Base-by-base conservation (phyloP, 2,797 vertebrate genomes). In the Streptopelia turtur region DNA sequence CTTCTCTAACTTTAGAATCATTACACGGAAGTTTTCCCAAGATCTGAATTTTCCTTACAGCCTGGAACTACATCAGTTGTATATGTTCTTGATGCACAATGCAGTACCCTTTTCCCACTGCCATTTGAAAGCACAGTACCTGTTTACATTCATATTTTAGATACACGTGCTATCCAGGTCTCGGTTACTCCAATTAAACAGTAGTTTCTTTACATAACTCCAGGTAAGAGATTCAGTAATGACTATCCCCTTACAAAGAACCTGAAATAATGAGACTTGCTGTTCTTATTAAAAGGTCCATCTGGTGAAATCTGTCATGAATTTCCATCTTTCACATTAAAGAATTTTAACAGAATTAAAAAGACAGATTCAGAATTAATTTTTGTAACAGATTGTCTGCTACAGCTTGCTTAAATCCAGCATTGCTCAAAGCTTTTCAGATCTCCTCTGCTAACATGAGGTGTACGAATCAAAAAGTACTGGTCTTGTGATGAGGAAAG, bases 101-200 rank as follows among this genome's bases (percentile, higher is more conserved):
- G 56, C 83, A 84, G 69, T 50, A 63, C 6, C 11, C 11, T 72
- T 87, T 50, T 43, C 17, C 25, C 18, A 16, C n/a, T 61, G 68
- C 55, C 69, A 71, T 94, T 49, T 74, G 56, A 95, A 93, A 41
- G 52, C 89, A 16, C 17, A 65, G 41, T 63, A 35, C 8, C 4
- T 91, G 55, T 72, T 88, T 75, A 45, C 50, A 27, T 63, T 43
- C 1, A 0, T 79, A 61, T 69, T 90, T 79, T 39, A 83, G 33
- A 47, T 23, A 30, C 27, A 41, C 28, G 28, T 17, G 17, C 63
- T 82, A 45, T 79, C 64, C 39, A 35, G 55, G 25, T 82, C n/a
- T 89, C 78, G 93, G 83, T 90, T 92, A 50, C 39, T 90, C 22
- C 56, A 80, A 39, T 89, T 82, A 79, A 90, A 76, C 79, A 41